Evolutionary conservation across 2,797 vertebrate species (phyloP), one percentile per base, ranked within the genome.

Genomic region (Peromyscus nudipes): DNA sequence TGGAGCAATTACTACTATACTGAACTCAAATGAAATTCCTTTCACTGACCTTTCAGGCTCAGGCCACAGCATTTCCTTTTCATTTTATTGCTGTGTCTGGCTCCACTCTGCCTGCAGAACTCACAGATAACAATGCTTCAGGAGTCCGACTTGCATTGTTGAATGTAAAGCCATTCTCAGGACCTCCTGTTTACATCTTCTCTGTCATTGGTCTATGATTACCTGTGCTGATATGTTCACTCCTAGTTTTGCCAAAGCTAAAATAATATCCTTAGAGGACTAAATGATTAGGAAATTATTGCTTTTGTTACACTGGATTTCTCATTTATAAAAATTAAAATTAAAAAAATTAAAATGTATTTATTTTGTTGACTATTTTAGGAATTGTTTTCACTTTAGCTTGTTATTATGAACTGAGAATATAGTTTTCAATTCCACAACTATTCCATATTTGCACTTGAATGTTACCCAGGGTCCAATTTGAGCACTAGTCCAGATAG

Each of bases 11-110:
- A 94, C 79, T 1, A 5, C 12, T 86, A 73, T 82, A 52, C 8
- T 81, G 91, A 94, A 60, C 57, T n/a, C 95, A 97, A 98, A 96
- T 94, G 96, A 96, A 97, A 97, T 34, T 96, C 64, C 57, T 96
- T 94, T 6, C 65, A 16, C 65, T 95, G 85, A 94, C 93, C 95
- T 97, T 94, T 96, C 52, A 4, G 17, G 31, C 2, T 7, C 21
- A 57, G 46, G 29, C 73, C 75, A 67, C 76, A 29, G 52, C 8
- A 81, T 23, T 57, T 85, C 19, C 31, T 89, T 95, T 96, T 87
- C 27, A 81, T 93, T 79, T 95, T 17, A 29, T 73, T 40, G 27
- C 11, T 64, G 31, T 40, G 9, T 46, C 52, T 73, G 43, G 10
- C 11, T 29, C 23, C 52, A 25, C 8, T 2, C 12, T 1, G 1